Base-by-base conservation (phyloP, 2,888 invertebrate genomes). In the Drosophila nigritarsus region DNA sequence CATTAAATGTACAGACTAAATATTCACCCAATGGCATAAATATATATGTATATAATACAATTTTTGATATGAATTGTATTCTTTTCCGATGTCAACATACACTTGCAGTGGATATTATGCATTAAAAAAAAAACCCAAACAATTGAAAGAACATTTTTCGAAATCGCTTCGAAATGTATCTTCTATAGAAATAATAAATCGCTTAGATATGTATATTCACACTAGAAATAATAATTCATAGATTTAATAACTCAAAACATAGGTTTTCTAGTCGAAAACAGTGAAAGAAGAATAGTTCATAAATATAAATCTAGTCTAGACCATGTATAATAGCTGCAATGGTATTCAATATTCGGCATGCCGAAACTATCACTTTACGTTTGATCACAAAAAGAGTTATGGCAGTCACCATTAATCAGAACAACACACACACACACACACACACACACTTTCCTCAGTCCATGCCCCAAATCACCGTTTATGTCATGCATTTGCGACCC, bases 401-500 rank as follows among this genome's bases (percentile, higher is more conserved):
- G 68, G n/a, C 20, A 49, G 38, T 29, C 32, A 38, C 38, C 13
- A 27, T 38, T 24, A 54, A 24, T 34, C 24, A 20, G 34, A 9
- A 20, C 13, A 27, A 18, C 27, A 32, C 20, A 30, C 51, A 36
- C 38, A 5, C 15, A 30, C 51, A 36, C 27, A 34, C 36, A 32
- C 15, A 20, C 32, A 36, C 13, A n/a, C 8, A n/a, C n/a, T n/a
- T n/a, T 1, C 20, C 48, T 13, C 32, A 64, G 38, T 9, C 50
- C 27, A 29, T 50, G 27, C 9, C 18, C 15, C n/a, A 18, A n/a
- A n/a, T 9, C 13, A 65, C 29, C n/a, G 30, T 53, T 56, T 30
- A 30, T 24, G 51, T 51, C 70, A 66, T 49, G 58, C 66, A 69
- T 73, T 69, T 55, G 54, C 55, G 18, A 53, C 15, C 38, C 54